Base-by-base conservation (phyloP, 2,113 vertebrate species). In the Oenanthe melanoleuca region DNA sequence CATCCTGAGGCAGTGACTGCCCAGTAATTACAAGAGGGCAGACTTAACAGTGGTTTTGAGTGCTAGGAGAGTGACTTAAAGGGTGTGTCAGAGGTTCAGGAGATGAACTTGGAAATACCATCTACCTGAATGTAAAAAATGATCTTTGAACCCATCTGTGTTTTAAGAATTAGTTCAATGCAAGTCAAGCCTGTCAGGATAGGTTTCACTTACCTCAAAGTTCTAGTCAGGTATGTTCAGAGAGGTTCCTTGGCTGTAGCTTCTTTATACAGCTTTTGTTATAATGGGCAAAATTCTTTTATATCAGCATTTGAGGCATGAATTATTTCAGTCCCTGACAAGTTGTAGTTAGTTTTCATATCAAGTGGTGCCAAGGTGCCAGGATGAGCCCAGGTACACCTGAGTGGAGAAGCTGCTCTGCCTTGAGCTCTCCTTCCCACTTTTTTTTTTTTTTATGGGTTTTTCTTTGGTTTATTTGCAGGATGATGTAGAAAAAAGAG, bases 1-100 rank as follows among this genome's bases (percentile, higher is more conserved):
- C 98, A 97, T 98, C 95, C 95, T 69, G 89, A 98, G 96, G 97
- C 97, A 96, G 96, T 80, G 97, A 93, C 96, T 98, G 97, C 97
- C 97, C 94, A 73, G 95, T 98, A 97, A 98, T 98, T 98, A 97
- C 96, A 97, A 80, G 92, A 97, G 94, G 95, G 92, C 92, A 97
- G 91, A 89, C 14, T 94, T 96, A 93, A 80, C 4, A 83, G 95
- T 80, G 92, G 89, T 82, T 95, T 78, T 61, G 52, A 92, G 83
- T 59, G 26, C 19, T 13, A 69, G 90, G 47, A 83, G 83, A 71
- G 86, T 79, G 87, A 69, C 93, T 84, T 80, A 79, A 78, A 80
- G 31, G 60, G 56, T 69, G 59, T 40, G 73, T 59, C 80, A 66
- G 40, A 34, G 52, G 38, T 66, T 74, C 66, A 49, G 87, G 72